Percentiles rank a stretch among this genome's conserved stretches.
phyloP scores from a whole-genome alignment of 2,888 invertebrate genomes.

The Netelia virgata region DNA sequence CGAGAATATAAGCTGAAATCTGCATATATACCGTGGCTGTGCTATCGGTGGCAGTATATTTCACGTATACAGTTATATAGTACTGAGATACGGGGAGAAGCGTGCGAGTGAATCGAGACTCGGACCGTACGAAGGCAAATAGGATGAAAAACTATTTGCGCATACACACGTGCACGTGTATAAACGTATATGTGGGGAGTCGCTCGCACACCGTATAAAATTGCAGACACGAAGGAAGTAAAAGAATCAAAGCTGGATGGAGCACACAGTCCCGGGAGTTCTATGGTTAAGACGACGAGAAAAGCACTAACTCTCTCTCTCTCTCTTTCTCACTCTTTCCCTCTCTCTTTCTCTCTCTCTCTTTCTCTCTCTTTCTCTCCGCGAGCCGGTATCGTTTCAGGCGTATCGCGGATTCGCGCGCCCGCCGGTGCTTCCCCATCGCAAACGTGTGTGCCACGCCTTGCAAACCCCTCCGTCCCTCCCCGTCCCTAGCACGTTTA shows the following conservation, averaged over 20 bases:
- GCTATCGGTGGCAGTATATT: constrained; percentile 79
- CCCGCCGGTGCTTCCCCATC: constrained; percentile 71
- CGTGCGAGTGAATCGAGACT: constrained; percentile 57
- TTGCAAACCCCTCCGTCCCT: constrained; percentile 59
- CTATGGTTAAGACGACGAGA: constrained; percentile 48
- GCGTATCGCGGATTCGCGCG: constrained; percentile 71
- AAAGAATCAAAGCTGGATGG: constrained; percentile 39
- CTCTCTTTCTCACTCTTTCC: too few relatives aligned
- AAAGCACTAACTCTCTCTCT: constrained; percentile 53
- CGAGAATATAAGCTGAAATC: constrained; percentile 56
- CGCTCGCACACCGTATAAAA: constrained; percentile 26
- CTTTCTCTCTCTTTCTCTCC: constrained; percentile 15
- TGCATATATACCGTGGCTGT: constrained; percentile 70
- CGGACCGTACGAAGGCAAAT: constrained; percentile 68
- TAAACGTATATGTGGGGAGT: neutral
- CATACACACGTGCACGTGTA: constrained; percentile 51
- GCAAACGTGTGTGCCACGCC: constrained; percentile 75
- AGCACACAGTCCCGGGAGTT: too few relatives aligned
- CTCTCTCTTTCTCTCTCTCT: too few relatives aligned
- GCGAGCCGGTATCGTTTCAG: constrained; percentile 73
- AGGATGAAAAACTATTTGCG: constrained; percentile 65
- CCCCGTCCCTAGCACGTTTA: constrained; percentile 14
- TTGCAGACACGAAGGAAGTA: constrained; percentile 24
- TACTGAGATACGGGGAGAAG: constrained; percentile 62
- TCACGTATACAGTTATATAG: constrained; percentile 80